Percentiles rank a stretch among this genome's conserved stretches.
Evolutionary conservation across 2,113 vertebrate genomes (phyloP).

Genomic region (Verasper variegatus): DNA sequence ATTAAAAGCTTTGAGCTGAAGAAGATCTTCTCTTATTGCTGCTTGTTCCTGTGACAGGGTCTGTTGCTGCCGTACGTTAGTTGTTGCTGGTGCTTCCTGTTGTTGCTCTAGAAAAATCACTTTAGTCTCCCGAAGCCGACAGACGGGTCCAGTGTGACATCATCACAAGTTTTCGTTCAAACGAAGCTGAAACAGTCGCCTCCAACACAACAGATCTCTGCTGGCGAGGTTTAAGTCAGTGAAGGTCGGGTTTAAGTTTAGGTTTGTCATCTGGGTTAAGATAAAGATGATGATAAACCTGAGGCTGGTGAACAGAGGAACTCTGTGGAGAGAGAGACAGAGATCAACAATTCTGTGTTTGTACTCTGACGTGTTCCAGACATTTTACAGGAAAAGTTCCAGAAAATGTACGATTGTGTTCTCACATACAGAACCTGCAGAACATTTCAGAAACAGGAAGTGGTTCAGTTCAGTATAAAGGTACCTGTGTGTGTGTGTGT

Average conservation of each 20-base stretch:
- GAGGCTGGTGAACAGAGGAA: slow-evolving; percentile 46
- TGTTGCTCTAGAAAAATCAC: neutral
- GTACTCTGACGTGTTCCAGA: too few species aligned
- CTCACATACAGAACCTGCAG: too few species aligned
- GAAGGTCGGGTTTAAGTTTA: slow-evolving; percentile 9
- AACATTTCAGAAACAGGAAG: too few species aligned
- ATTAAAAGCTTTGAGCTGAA: slow-evolving; percentile 32
- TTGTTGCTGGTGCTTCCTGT: slow-evolving; percentile 17
- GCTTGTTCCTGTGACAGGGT: neutral
- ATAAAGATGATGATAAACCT: slow-evolving; percentile 51
- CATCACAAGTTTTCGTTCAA: neutral
- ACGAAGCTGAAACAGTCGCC: neutral
- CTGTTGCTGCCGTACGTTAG: neutral
- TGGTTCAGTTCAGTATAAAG: neutral
- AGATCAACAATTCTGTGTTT: too few species aligned
- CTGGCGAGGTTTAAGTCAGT: too few species aligned
- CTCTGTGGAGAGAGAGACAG: slow-evolving; percentile 41
- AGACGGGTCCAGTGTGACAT: slow-evolving; percentile 3
- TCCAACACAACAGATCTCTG: too few species aligned
- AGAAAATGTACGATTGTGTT: neutral
- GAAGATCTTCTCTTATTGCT: slow-evolving; percentile 25
- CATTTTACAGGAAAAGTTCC: too few species aligned
- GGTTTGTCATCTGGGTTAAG: slow-evolving; percentile 41
- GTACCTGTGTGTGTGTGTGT: neutral
- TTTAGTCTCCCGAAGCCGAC: neutral